Base-by-base conservation (phyloP, 2,888 invertebrate species). In the Erebia epiphron region DNA sequence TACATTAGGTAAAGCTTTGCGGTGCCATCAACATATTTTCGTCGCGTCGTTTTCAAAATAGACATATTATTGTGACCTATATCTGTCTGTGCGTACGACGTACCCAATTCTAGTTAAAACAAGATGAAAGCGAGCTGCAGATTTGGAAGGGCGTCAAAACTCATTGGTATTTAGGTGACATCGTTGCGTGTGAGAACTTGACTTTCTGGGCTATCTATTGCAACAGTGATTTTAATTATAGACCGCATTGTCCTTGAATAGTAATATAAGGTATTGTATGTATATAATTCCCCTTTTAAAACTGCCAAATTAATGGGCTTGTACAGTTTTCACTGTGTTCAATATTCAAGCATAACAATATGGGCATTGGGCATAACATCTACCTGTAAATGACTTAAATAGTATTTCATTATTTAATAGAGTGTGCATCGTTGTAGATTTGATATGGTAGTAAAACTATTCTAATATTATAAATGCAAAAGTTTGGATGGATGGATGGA, bases 131-230 rank as follows among this genome's bases (percentile, higher is more conserved):
- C 61, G 56, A 70, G 68, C 54, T 68, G 61, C 68, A 74, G 68
- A 73, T 73, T 77, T 77, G 73, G 76, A 78, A 67, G 74, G 50
- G 72, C 71, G 72, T 76, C 76, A 77, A 77, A 70, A 71, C 69
- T 73, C 64, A 62, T 61, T 58, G 74, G 77, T 75, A 77, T 78
- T 75, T 78, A 74, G 78, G 76, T 77, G 77, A 75, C 75, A 75
- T 73, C 62, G 58, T 18, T 66, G 56, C 50, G 67, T 63, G 21
- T 21, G 57, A 70, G 63, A 72, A 66, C 71, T 72, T 57, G 68
- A 68, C 66, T 69, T 69, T 72, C 68, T 68, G 66, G 49, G 61
- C 49, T 62, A 35, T 46, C 54, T 16, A 63, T 68, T 52, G 57
- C 66, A 16, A 46, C 46, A 69, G 26, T 26, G 13, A 1, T n/a